phyloP scores from a whole-genome alignment of 2,888 invertebrate species.

The Cepaea hortensis region DNA sequence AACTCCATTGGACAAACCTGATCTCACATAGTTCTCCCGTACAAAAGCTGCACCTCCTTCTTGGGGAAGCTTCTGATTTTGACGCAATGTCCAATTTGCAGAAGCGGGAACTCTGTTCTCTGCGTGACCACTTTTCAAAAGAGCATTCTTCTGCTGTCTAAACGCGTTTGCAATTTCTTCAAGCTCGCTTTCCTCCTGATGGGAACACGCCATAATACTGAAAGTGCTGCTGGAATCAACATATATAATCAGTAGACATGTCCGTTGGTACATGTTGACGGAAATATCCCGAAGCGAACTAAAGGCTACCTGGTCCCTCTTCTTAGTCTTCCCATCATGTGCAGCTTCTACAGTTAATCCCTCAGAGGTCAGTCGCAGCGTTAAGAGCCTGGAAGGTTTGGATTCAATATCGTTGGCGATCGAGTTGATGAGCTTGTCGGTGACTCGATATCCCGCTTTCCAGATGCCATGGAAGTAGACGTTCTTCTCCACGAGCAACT shows the following conservation, averaged over 20 bases:
- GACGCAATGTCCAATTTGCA: neutral
- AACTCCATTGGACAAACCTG: neutral
- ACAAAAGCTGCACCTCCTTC: neutral
- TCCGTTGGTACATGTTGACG: constrained; percentile 44
- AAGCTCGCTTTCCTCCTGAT: neutral
- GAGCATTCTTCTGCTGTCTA: neutral
- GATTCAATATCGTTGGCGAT: neutral
- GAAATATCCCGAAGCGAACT: constrained; percentile 46
- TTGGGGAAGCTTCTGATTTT: neutral
- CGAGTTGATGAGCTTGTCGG: constrained; percentile 2
- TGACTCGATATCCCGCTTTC: constrained; percentile 21
- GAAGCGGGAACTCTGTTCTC: neutral
- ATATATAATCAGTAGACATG: constrained; percentile 50
- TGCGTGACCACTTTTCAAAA: neutral
- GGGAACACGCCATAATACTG: constrained; percentile 39
- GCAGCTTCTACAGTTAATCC: constrained; percentile 41
- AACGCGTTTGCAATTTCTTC: neutral
- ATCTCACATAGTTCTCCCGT: neutral
- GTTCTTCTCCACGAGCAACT: neutral
- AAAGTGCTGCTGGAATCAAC: constrained; percentile 36
- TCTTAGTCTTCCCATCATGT: constrained; percentile 35
- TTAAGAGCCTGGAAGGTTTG: constrained; percentile 2
- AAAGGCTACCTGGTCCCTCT: constrained; percentile 46
- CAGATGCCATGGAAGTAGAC: constrained; percentile 21
- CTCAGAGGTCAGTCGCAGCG: constrained; percentile 33